Evolutionary conservation across 2,797 vertebrate genomes (phyloP), one percentile per base, ranked within the genome.

Genomic region (Rhadinocentrus ornatus): DNA sequence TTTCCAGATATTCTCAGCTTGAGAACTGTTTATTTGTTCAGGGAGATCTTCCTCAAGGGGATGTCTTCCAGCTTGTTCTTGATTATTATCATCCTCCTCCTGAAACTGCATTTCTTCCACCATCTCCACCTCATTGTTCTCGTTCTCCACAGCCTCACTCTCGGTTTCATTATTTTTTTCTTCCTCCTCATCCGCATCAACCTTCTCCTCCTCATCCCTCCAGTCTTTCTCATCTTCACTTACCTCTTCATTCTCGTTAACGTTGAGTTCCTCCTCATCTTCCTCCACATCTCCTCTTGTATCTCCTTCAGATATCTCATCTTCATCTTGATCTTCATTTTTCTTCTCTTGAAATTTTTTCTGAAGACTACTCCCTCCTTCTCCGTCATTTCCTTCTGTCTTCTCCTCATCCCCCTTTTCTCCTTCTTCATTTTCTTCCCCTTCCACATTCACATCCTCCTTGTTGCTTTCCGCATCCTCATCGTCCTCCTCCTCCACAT

Each of bases 21-120:
- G 39, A 18, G 0, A n/a, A 69, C 18, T 3, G 13, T n/a, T 58
- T 1, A 26, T 22, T 4, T 54, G 11, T 20, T 54, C 31, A 57
- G 34, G 27, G 46, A 69, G 22, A 9, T 56, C 46, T 8, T 11
- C 55, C 6, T n/a, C 18, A 20, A 3, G n/a, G n/a, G 32, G 2
- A 59, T 27, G 2, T 2, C 34, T 44, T 46, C 18, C 31, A 59
- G 0, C 26, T 61, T 31, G 18, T 18, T 70, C 64, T 6, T 37
- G 54, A 15, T 75, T 29, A 3, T 56, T 32, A 20, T 44, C 48
- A 10, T 53, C 59, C 4, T 53, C 60, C 6, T 58, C 75, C 1
- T 41, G 3, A 12, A 13, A 4, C 15, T 46, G 15, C 16, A 27
- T 1, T 48, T 13, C 3, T 26, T 41, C 34, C 7, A 1, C 39